Evolutionary conservation across 2,888 invertebrate species (phyloP).

Genomic region (Acleris sparsana): DNA sequence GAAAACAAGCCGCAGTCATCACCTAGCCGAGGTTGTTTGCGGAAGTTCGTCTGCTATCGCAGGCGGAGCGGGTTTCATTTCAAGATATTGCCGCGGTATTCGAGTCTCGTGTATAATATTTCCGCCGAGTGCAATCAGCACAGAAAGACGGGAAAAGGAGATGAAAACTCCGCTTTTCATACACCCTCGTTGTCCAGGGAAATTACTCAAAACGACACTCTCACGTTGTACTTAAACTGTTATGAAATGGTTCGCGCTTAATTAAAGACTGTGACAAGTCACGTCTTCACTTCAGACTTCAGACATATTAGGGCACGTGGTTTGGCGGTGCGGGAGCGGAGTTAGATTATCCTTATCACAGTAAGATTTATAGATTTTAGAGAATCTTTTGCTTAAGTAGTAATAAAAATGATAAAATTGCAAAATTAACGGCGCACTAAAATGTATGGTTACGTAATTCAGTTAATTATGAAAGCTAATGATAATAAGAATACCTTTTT

Average conservation of each 20-base stretch:
- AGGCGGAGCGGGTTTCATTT: slow-evolving; percentile 50
- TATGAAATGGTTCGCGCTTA: slow-evolving; percentile 15
- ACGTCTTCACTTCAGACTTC: slow-evolving; percentile 3
- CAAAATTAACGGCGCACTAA: slow-evolving; percentile 9
- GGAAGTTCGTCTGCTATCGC: slow-evolving; percentile 47
- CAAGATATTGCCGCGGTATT: slow-evolving; percentile 49
- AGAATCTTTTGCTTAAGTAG: not conserved
- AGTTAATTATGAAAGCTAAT: not conserved
- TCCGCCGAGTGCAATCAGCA: slow-evolving; percentile 33
- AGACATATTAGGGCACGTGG: not conserved
- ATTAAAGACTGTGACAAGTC: slow-evolving; percentile 18
- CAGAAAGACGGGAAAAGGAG: slow-evolving; percentile 29
- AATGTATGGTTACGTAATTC: too few relatives aligned
- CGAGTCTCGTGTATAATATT: slow-evolving; percentile 34
- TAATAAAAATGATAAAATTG: slow-evolving; percentile 15
- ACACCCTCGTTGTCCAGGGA: slow-evolving; percentile 32
- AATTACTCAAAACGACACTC: slow-evolving; percentile 30
- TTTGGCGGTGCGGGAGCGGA: not conserved
- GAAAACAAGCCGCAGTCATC: slow-evolving; percentile 20
- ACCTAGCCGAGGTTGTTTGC: slow-evolving; percentile 46
- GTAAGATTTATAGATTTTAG: not conserved
- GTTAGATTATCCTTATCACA: not conserved
- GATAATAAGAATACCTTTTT: not conserved
- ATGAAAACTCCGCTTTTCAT: slow-evolving; percentile 32
- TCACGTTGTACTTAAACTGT: slow-evolving; percentile 26